A percentile compares a stretch with the other conserved stretches of the same genome.
These are phyloP conservation scores for Orthosia gracilis DNA, from an alignment of 2,888 invertebrate genomes.

Conservation along the genomic window DNA sequence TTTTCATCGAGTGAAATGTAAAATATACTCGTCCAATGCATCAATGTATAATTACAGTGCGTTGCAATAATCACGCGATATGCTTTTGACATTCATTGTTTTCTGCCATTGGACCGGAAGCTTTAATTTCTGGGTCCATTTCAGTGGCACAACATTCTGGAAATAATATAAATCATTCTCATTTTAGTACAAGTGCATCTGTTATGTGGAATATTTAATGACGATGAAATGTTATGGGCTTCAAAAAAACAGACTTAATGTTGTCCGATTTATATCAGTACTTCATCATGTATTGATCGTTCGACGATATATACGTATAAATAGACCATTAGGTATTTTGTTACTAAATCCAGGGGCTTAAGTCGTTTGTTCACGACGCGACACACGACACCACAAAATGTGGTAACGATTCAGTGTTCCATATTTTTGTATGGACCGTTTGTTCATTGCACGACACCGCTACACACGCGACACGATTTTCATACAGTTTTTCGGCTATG, in stretches of 20 bases:
- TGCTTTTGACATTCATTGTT: conserved; percentile 54
- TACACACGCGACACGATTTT: no score
- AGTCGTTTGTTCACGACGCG: no score
- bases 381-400: no score
- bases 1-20: conserved; percentile 14
- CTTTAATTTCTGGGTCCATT: conserved; percentile 42
- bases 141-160: conserved; percentile 15
- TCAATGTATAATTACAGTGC: conserved; percentile 54
- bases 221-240: background rate
- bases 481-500: no score
- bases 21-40: conserved; percentile 18
- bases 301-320: background rate
- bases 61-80: conserved; percentile 48
- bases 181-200: conserved; percentile 6
- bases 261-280: background rate
- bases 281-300: background rate
- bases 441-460: no score
- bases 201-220: conserved; percentile 9
- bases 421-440: no score
- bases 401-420: no score
- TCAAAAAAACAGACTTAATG: background rate
- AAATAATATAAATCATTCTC: conserved; percentile 41
- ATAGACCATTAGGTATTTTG: background rate
- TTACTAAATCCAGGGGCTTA: background rate
- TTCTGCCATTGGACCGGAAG: conserved; percentile 28